phyloP scores from a whole-genome alignment of 2,888 invertebrate genomes.

The Lasius fuliginosus region DNA sequence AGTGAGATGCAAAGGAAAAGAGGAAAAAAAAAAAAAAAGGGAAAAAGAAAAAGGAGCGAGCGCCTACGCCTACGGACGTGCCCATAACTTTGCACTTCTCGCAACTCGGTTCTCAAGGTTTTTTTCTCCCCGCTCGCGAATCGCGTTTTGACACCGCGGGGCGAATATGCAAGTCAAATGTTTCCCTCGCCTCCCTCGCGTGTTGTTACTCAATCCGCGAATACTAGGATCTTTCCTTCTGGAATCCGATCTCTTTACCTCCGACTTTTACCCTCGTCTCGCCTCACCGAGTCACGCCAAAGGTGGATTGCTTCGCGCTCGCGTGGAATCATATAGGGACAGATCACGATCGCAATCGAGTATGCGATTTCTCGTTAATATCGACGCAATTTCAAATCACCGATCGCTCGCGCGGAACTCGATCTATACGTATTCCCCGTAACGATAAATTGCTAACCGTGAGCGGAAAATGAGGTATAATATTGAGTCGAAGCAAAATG shows the following conservation, averaged over 20 bases:
- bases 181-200: constrained; percentile 22
- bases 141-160: constrained; percentile 49
- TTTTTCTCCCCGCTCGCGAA: constrained; percentile 22
- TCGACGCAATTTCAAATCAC: constrained; percentile 30
- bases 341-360: constrained; percentile 15
- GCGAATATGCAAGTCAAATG: constrained; percentile 47
- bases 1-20: constrained; percentile 34
- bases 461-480: constrained; percentile 3
- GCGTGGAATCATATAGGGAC: constrained; percentile 13
- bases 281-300: constrained; percentile 19
- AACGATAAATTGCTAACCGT: neutral
- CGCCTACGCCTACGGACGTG: constrained; percentile 46
- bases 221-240: constrained; percentile 35
- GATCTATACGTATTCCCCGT: neutral
- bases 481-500: constrained; percentile 4
- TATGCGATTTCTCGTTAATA: constrained; percentile 30
- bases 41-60: constrained; percentile 19
- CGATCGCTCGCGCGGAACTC: neutral
- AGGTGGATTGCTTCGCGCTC: constrained; percentile 16
- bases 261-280: constrained; percentile 28
- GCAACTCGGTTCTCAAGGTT: constrained; percentile 43
- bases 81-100: constrained; percentile 34
- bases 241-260: constrained; percentile 31
- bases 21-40: neutral
- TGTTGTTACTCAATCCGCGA: constrained; percentile 21